Evolutionary conservation across 1,140 invertebrate genomes (phyloP), one percentile per base, ranked within the genome.

Genomic region (Stegodyphus mimosarum): DNA sequence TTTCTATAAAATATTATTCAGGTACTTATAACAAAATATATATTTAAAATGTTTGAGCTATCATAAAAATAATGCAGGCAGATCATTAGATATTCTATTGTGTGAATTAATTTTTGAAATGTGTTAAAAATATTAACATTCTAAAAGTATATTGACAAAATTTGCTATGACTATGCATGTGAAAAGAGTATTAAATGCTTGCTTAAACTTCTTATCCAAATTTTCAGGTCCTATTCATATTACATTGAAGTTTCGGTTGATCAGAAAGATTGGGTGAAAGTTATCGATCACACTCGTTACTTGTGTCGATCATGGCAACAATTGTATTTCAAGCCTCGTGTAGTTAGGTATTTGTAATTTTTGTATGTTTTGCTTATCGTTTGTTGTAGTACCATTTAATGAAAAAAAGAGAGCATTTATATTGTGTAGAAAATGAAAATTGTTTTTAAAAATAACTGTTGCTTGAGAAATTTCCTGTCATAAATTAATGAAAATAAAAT

Each of bases 201-300:
- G 50, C 10, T 70, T 53, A 6, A 33, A 33, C 33, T 33, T 67
- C 74, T 33, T 33, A 33, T 63, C 89, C 79, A 85, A 79, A 76
- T 90, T 60, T 91, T 49, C 88, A 95, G 94, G 85, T 97, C 97
- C 3, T 99, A 99, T 92, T 98, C 97, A 0, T 99, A 99, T 91
- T 99, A 94, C 89, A 94, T 99, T 86, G 97, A 99, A 91, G 95
- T 98, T 11, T 99, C 97, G 0, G 96, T 98, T 91, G 96, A 99
- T 93, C 94, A 96, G 90, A 95, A 96, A 90, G 95, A 98, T 90
- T 99, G 98, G 97, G 93, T 96, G 77, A 93, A 94, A 83, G 94
- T 99, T 52, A 93, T 98, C 67, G 97, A 99, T 91, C 95, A 99
- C 91, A 95, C 95, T 74, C 92, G 94, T 75, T 98, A 95, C 91